These are phyloP conservation scores for Calosoma granatense DNA, from an alignment of 1,140 invertebrate genomes.

Conservation along the genomic window DNA sequence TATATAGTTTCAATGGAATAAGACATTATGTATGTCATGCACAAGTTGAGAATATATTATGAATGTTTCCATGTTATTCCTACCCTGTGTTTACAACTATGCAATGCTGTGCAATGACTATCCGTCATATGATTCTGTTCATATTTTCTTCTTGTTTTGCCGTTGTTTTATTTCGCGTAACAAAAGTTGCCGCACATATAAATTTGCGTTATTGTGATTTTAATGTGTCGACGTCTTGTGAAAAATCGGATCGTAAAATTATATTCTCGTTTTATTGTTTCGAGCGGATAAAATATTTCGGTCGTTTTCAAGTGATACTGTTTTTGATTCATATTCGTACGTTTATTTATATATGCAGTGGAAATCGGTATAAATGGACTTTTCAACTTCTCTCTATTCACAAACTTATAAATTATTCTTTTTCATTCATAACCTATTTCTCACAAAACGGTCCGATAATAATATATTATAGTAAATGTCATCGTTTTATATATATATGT, in stretches of 20 bases:
- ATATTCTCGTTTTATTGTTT: slow-evolving; percentile 1
- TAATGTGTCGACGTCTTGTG: slow-evolving; percentile 1
- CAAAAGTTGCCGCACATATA: not conserved
- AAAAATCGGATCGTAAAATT: slow-evolving; percentile 4
- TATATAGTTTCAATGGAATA: too few relatives aligned
- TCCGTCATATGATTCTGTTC: not conserved
- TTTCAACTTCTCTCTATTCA: too few relatives aligned
- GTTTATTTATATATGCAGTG: too few relatives aligned
- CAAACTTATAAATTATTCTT: too few relatives aligned
- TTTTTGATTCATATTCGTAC: not conserved
- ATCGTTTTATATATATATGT: too few relatives aligned
- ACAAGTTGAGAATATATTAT: too few relatives aligned
- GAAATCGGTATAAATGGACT: too few relatives aligned
- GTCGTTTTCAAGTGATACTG: not conserved
- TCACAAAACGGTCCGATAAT: too few relatives aligned
- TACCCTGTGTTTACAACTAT: not conserved
- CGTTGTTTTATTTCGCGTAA: not conserved
- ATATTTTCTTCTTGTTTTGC: not conserved
- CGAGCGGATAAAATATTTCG: not conserved
- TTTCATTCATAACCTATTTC: too few relatives aligned
- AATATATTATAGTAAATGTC: too few relatives aligned
- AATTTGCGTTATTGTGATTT: slow-evolving; percentile 8
- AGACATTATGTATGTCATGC: too few relatives aligned
- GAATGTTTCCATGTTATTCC: too few relatives aligned
- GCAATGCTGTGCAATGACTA: not conserved